Evolutionary conservation across 2,888 invertebrate species (phyloP), one percentile per base, ranked within the genome.

Genomic region (Scaptomyza cyrtandrae): DNA sequence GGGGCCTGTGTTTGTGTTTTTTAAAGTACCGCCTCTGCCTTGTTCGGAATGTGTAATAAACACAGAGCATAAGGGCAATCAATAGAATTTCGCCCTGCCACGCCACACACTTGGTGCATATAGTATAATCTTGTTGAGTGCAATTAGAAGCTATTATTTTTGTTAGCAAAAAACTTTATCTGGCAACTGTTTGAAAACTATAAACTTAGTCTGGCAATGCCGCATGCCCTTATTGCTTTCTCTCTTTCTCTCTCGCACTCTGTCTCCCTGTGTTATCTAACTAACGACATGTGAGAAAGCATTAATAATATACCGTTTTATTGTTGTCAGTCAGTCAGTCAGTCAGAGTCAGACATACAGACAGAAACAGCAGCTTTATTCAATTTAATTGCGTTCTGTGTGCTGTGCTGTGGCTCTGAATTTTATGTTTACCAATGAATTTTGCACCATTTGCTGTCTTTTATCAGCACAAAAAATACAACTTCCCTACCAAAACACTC

Each of bases 91-190:
- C 46, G 50, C 39, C 7, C 9, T 9, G 41, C 6, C 29, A 29
- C 29, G 7, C 27, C 4, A 14, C 33, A 33, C n/a, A 0, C 14
- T 39, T 16, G 2, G 45, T 45, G 31, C 14, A 19, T 9, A 1
- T n/a, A n/a, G 50, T 35, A 16, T 39, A n/a, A 6, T 31, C 19
- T 41, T 29, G 35, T 41, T 55, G 19, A 27, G 43, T 43, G 29
- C 76, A 82, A 75, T 82, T 79, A 65, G 44, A 55, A 46, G 60
- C 68, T 76, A 79, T 75, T 79, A 71, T 63, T 56, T 53, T 61
- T 37, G 39, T 24, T 10, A 14, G 14, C 45, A 5, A 60, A 56
- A 68, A 68, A 61, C 45, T 52, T 56, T 10, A 45, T 35, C 10
- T 7, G 41, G 19, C 29, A 29, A 65, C 59, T 50, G 37, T 44